Evolutionary conservation across 1,140 invertebrate genomes (phyloP), one percentile per base, ranked within the genome.

Genomic region (Berghia stephanieae): DNA sequence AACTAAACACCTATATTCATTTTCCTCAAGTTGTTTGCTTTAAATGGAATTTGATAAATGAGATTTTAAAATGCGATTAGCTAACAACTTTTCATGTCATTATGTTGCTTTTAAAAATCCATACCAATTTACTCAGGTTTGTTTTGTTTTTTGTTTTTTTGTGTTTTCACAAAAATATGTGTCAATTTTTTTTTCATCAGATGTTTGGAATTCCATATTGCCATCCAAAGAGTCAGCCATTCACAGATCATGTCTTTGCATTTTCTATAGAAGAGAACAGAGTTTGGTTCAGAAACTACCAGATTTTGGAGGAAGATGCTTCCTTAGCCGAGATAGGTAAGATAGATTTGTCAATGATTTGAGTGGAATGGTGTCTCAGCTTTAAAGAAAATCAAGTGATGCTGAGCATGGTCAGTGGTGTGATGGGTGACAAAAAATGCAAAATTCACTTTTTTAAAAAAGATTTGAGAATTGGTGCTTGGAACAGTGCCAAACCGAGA

Each of bases 161-260:
- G n/a, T n/a, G n/a, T n/a, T n/a, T n/a, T n/a, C 21, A 66, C 24
- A 57, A 18, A 40, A 38, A 6, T 18, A 18, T 46, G 57, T 55
- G 13, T 31, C 3, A 18, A 68, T 49, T 55, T 49, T 78, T 55
- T 79, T 18, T 44, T 21, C 80, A 92, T 6, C 94, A 99, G 92
- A 95, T 94, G 79, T 99, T 99, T 91, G 94, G 95, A 27, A 96
- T 97, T 0, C 98, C 98, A 0, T 94, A 98, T 86, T 92, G 97
- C 86, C 97, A 99, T 91, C 98, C 98, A 10, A 98, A 98, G 89
- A 98, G 96, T 88, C 97, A 99, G 90, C 98, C 98, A n/a, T 99
- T 99, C 87, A 93, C 98, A 86, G 98, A 99, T 89, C 96, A 99
- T 91, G 94, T 99, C 0, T 96, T 97, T 82, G 95, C 94, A 27